Evolutionary conservation across 2,113 vertebrate species (phyloP), one percentile per base, ranked within the genome.

Genomic region (Dinomys branickii): DNA sequence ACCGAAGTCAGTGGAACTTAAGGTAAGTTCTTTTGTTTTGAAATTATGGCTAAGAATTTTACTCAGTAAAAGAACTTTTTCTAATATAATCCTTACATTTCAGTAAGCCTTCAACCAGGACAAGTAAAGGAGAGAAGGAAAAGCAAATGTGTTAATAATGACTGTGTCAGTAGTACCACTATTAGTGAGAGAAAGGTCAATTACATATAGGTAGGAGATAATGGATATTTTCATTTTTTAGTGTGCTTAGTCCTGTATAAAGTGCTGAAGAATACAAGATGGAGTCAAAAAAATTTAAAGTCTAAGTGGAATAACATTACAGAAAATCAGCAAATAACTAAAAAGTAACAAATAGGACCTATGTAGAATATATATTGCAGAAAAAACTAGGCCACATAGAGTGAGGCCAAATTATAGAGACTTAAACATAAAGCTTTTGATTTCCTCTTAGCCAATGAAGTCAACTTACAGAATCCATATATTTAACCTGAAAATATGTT

Each of bases 11-110:
- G 41, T 22, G 35, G 11, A 81, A 85, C 12, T 92, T 88, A 97
- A 75, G 94, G 91, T 84, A 16, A 52, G 1, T 90, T 65, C 52
- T 96, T 97, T 93, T 73, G 38, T 90, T 96, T 97, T 24, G 41
- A 77, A 98, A 85, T 85, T 65, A 19, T 50, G 87, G 81, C 3
- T 2, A 0, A 80, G 58, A 5, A 35, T 88, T 97, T 69, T 85
- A 88, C 26, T 50, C 91, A 96, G 12, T 93, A 20, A 88, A 88
- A 69, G 38, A 22, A 93, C 85, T 41, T n/a, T 85, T 95, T 52
- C 1, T 1, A 47, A 38, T 50, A 6, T 16, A 59, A 56, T 94
- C 28, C 86, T 96, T 95, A 80, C 96, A 94, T 95, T 92, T 97
- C 84, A 93, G 73, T 80, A 95, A 93, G n/a, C 26, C 84, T 96